Base-by-base conservation (phyloP, 64 coral and sea anemone species). In the Orbicella faveolata region DNA sequence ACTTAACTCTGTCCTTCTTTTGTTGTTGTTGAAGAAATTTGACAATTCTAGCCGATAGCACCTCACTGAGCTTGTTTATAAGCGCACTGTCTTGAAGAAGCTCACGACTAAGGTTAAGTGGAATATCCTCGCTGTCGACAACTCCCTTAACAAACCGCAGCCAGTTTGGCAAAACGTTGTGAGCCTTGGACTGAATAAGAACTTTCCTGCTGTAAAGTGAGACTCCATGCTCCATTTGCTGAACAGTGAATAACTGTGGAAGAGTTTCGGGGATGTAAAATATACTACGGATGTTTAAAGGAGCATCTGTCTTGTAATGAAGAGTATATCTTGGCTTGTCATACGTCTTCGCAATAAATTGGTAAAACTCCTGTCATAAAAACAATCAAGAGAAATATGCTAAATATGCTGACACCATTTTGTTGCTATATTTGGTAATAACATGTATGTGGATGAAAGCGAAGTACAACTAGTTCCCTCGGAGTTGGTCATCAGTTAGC, bases 51-150 rank as follows among this genome's bases (percentile, higher is more conserved):
- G 93, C 64, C 4, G 93, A 84, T 7, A 98, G 74, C 16, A 98
- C 91, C 30, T 98, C 79, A 16, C 86, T 95, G 4, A 98, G 84
- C 66, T 93, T 98, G 19, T 75, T 81, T 21, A 98, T 98, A 3
- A 98, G 88, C 18, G 96, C 96, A 87, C 96, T 98, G 66, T 98
- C 96, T 90, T 98, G 96, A 13, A 98, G 84, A 36, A 98, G 78
- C 52, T 98, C 96, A 17, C 96, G 75, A 73, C 96, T 98, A 23
- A 98, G 55, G 57, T 98, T 98, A 9, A 98, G 88, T 64, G 96
- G 96, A 39, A 98, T 95, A 88, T 98, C 96, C 52, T 98, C 96
- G 66, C 96, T 98, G 26, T 98, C 96, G 1, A 98, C 96, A 36
- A 98, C 90, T 57, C 93, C 96, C 69, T 89, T 92, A 15, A 98